Evolutionary conservation across 2,113 vertebrate species (phyloP).

Genomic region (Mellivora capensis): DNA sequence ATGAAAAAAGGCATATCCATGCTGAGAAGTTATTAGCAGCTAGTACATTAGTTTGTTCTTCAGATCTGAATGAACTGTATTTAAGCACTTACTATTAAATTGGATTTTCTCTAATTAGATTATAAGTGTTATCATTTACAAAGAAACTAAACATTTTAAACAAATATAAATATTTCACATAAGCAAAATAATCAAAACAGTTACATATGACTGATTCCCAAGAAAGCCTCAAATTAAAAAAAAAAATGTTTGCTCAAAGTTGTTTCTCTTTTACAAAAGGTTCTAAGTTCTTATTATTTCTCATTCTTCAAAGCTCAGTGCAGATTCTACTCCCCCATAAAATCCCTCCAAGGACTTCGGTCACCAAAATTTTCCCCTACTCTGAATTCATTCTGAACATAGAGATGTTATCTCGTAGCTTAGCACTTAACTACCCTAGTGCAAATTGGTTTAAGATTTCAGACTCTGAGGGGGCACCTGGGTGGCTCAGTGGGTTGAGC

Average conservation of each 20-base stretch:
- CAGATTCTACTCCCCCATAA: background rate
- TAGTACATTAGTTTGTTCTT: slow-evolving; percentile 24
- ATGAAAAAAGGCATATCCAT: background rate
- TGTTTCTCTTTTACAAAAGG: background rate
- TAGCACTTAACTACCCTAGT: background rate
- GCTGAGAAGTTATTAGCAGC: background rate
- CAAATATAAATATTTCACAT: background rate
- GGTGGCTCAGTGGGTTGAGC: too few species aligned
- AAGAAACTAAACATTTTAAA: background rate
- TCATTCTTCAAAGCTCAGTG: background rate
- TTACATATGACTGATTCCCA: background rate
- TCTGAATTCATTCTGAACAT: background rate
- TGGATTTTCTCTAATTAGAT: background rate
- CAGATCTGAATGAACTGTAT: background rate
- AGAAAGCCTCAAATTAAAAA: background rate
- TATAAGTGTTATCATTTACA: background rate
- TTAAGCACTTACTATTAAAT: slow-evolving; percentile 31
- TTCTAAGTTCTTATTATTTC: background rate
- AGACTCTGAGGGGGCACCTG: background rate
- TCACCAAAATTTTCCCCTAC: background rate
- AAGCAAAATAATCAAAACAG: slow-evolving; percentile 30
- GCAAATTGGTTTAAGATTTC: background rate
- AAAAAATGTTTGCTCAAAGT: background rate
- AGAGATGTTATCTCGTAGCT: background rate
- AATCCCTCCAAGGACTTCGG: background rate